These are phyloP conservation scores for Takifugu rubripes DNA, from an alignment of 2,797 vertebrate species.

Conservation along the genomic window DNA sequence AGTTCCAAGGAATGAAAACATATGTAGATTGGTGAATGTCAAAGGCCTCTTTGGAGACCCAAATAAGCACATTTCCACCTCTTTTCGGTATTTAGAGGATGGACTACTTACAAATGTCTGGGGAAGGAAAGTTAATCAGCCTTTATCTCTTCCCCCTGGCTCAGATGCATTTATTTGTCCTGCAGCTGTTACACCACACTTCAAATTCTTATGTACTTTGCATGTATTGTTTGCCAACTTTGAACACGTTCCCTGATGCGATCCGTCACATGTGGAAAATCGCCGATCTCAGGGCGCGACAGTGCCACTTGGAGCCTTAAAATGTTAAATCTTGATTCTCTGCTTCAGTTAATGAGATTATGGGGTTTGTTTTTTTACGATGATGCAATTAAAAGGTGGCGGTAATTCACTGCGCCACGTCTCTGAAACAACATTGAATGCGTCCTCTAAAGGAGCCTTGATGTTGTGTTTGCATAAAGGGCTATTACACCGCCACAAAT, in stretches of 20 bases:
- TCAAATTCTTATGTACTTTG: neutral
- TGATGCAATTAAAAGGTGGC: conserved; percentile 71
- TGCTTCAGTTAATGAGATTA: conserved; percentile 69
- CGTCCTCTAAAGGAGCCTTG: conserved; percentile 33
- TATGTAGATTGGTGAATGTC: too few relatives aligned
- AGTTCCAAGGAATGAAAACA: too few relatives aligned
- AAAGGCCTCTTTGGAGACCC: too few relatives aligned
- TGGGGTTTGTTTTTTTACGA: conserved; percentile 32
- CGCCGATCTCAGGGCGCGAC: neutral
- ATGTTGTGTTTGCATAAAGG: conserved; percentile 54
- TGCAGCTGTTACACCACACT: neutral
- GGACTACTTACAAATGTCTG: too few relatives aligned
- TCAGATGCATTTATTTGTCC: neutral
- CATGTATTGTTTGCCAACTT: neutral
- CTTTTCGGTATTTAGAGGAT: too few relatives aligned
- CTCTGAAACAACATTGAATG: conserved; percentile 47
- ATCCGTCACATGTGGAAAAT: too few relatives aligned
- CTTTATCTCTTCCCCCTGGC: neutral
- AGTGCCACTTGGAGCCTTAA: conserved; percentile 15
- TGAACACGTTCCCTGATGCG: neutral
- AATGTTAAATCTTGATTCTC: conserved; percentile 38
- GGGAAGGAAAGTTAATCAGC: too few relatives aligned
- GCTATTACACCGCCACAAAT: conserved; percentile 64
- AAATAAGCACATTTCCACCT: too few relatives aligned
- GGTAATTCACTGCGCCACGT: conserved; percentile 58